A percentile compares a stretch with the other conserved stretches of the same genome.
phyloP scores from a whole-genome alignment of 2,113 vertebrate genomes.

The Phycodurus eques region DNA sequence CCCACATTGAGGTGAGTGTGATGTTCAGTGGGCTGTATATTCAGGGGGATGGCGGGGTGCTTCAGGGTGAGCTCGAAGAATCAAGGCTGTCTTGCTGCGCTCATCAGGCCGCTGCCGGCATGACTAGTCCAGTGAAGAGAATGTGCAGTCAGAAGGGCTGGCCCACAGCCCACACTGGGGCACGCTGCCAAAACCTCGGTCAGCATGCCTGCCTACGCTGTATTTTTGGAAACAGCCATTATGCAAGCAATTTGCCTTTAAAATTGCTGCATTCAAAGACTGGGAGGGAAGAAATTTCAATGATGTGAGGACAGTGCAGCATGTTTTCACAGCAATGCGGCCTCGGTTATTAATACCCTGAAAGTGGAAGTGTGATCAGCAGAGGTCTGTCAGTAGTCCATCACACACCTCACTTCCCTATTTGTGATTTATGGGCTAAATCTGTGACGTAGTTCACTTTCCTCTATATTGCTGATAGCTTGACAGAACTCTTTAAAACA shows the following conservation, averaged over 20 bases:
- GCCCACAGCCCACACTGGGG: conserved; percentile 43
- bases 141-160: conserved; percentile 49
- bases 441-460: conserved; percentile 23
- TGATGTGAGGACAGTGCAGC: conserved; percentile 23
- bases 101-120: conserved; percentile 54
- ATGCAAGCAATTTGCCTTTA: conserved; percentile 68
- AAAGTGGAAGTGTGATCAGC: conserved; percentile 23
- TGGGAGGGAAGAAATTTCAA: conserved; percentile 44
- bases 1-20: conserved; percentile 10
- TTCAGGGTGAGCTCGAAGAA: conserved; percentile 45
- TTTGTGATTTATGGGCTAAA: conserved; percentile 26
- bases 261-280: conserved; percentile 49
- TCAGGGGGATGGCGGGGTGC: conserved; percentile 13
- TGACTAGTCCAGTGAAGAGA: conserved; percentile 40
- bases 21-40: conserved; percentile 34
- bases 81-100: conserved; percentile 48
- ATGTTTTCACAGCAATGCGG: conserved; percentile 13
- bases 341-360: conserved; percentile 17
- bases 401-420: conserved; percentile 25
- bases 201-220: conserved; percentile 57
- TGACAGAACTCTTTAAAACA: conserved; percentile 34
- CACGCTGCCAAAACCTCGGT: conserved; percentile 59
- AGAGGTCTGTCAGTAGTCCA: conserved; percentile 25
- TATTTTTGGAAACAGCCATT: conserved; percentile 75
- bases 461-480: conserved; percentile 12